A percentile compares a stretch with the other conserved stretches of the same genome.
Evolutionary conservation across 2,797 vertebrate genomes (phyloP).

Genomic region (Rhinatrema bivittatum): DNA sequence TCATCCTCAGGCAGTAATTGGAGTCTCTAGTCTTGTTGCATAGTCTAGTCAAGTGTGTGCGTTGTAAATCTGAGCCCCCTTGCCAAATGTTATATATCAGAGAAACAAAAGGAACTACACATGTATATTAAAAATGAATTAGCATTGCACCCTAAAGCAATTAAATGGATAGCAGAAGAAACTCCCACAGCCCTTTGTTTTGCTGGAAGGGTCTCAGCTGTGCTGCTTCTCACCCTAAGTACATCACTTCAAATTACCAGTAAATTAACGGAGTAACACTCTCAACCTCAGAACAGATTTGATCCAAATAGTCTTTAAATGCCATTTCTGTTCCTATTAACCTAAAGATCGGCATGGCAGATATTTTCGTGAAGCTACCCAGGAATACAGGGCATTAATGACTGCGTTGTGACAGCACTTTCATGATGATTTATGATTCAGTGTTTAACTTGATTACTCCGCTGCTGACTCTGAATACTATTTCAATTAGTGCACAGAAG

Average conservation of each 20-base stretch:
- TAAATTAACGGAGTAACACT: conserved; percentile 99
- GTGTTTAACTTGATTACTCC: conserved; percentile 99
- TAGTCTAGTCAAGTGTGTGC: too few species aligned
- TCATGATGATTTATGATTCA: conserved; percentile 99
- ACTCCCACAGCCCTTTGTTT: conserved; percentile 51
- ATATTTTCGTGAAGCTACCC: conserved; percentile 96
- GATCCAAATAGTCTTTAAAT: conserved; percentile 99
- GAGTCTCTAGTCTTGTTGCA: too few species aligned
- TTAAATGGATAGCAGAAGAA: conserved; percentile 49
- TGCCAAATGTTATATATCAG: conserved; percentile 17
- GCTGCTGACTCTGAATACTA: conserved; percentile 99
- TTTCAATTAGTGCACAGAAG: conserved; percentile 99
- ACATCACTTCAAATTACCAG: conserved; percentile 99
- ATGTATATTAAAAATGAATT: conserved; percentile 26
- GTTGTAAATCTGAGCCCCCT: conserved; percentile 12
- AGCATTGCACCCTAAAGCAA: conserved; percentile 37
- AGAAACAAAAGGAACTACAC: conserved; percentile 32
- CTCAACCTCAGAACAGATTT: conserved; percentile 94
- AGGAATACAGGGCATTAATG: conserved; percentile 94
- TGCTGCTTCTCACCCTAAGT: conserved; percentile 82
- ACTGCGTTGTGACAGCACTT: conserved; percentile 98
- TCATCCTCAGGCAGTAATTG: too few species aligned
- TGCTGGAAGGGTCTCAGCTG: conserved; percentile 63
- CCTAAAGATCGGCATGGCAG: conserved; percentile 97
- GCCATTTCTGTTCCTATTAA: conserved; percentile 99